Base-by-base conservation (phyloP, 2,113 vertebrate species). In the Otolemur garnettii region DNA sequence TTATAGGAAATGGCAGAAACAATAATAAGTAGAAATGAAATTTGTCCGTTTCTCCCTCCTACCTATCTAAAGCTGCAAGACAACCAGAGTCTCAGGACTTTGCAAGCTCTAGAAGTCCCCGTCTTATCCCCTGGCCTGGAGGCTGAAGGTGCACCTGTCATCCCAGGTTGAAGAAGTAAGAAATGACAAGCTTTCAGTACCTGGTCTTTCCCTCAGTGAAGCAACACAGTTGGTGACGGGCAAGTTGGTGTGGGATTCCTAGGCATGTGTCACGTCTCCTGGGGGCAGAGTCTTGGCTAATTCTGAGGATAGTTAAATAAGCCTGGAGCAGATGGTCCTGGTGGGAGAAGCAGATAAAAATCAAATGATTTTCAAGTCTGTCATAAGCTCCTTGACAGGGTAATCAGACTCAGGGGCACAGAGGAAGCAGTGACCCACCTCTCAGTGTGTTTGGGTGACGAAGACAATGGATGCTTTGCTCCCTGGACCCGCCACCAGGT, bases 261-360 rank as follows among this genome's bases (percentile, higher is more conserved):
- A 14, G 35, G 15, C 14, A 3, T 64, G 26, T 45, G 45, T 18
- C 69, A 26, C 85, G 4, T 66, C 3, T 71, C 55, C 96, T 64
- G 83, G 22, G 69, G 71, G 7, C 45, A 88, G 85, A 79, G 11
- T 42, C 28, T 86, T 78, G 10, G 30, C 69, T 71, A 33, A 91
- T 53, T 95, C 86, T 86, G 42, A 74, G 42, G 57, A 50, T 92
- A 59, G 57, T 66, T 68, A 81, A 79, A 26, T 33, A 77, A 45
- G 26, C 95, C 28, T 81, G n/a, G 26, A 86, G 50, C 57, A 18
- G 53, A 57, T 64, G 69, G 21, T 78, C 30, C n/a, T 69, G 53
- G 59, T 71, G 66, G 59, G 33, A 95, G 68, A 94, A 79, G 57
- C 53, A 87, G 33, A 72, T 83, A 86, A 83, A 82, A 85, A 45